These are phyloP conservation scores for Tiliqua scincoides DNA, from an alignment of 2,113 vertebrate species.

Conservation along the genomic window DNA sequence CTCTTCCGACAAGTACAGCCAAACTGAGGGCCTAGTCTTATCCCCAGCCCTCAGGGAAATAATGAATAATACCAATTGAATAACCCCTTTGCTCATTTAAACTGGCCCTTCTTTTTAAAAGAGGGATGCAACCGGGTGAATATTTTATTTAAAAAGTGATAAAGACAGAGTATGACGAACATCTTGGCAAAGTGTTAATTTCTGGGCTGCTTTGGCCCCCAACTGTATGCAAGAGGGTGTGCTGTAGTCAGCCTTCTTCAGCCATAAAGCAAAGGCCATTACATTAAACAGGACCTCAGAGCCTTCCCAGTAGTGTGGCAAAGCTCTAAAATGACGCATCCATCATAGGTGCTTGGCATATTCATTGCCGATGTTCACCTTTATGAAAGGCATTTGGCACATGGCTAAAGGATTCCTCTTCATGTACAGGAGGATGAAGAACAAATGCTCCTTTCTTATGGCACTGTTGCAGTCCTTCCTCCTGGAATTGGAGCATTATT, in stretches of 20 bases:
- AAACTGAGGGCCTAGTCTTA: no score
- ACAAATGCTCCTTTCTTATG: neutral
- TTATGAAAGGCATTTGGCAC: constrained; percentile 17
- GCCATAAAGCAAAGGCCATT: neutral
- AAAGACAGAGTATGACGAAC: constrained; percentile 15
- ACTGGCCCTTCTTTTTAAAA: constrained; percentile 23
- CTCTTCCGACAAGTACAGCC: no score
- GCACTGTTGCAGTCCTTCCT: neutral
- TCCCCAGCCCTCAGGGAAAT: no score
- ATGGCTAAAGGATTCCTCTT: neutral
- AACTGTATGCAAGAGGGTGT: neutral
- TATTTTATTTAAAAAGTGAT: constrained; percentile 43
- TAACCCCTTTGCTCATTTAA: constrained; percentile 31
- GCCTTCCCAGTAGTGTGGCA: constrained; percentile 17
- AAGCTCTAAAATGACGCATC: constrained; percentile 20
- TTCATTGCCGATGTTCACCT: constrained; percentile 9
- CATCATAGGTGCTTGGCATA: constrained; percentile 19
- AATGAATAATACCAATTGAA: neutral
- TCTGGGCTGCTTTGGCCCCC: neutral
- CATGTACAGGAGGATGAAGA: neutral
- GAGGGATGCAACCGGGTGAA: constrained; percentile 9
- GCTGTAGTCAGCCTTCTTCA: neutral
- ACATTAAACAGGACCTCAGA: constrained; percentile 21
- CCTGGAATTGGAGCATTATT: constrained; percentile 1
- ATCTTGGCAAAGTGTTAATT: neutral